Percentiles rank a stretch among this genome's conserved stretches.
Evolutionary conservation across 2,888 invertebrate species (phyloP).

Genomic region (Bursaphelenchus okinawaensis): DNA sequence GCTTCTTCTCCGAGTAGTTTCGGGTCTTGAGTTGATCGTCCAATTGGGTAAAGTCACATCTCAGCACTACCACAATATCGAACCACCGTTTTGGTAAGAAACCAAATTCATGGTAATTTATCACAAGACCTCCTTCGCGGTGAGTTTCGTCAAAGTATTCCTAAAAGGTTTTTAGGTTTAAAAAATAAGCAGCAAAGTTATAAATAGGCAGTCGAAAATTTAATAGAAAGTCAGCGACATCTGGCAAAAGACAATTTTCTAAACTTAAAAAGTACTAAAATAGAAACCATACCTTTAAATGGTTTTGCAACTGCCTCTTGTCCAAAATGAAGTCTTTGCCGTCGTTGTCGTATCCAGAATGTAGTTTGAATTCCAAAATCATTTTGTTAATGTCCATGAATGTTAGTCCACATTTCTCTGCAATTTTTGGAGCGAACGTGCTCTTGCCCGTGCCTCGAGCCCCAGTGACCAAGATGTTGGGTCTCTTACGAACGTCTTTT

Average conservation of each 20-base stretch:
- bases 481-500: constrained; percentile 35
- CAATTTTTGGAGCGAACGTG: constrained; percentile 66
- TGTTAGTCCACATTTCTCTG: constrained; percentile 62
- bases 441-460: constrained; percentile 96
- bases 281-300: constrained; percentile 36
- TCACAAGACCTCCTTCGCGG: constrained; percentile 76
- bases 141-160: constrained; percentile 40
- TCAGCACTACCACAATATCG: constrained; percentile 83
- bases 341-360: constrained; percentile 79
- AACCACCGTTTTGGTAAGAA: constrained; percentile 92
- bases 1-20: constrained; percentile 62
- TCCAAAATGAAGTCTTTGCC: constrained; percentile 83
- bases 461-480: constrained; percentile 63
- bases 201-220: no score
- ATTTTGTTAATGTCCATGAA: constrained; percentile 60
- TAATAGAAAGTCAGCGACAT: no score
- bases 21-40: constrained; percentile 77
- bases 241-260: neutral
- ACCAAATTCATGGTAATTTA: constrained; percentile 93
- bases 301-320: constrained; percentile 71
- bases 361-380: constrained; percentile 71
- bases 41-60: constrained; percentile 77
- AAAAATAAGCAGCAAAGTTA: no score
- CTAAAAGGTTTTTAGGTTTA: no score
- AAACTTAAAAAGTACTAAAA: neutral